phyloP scores from a whole-genome alignment of 2,888 invertebrate species.

The Napeogenes sylphis region DNA sequence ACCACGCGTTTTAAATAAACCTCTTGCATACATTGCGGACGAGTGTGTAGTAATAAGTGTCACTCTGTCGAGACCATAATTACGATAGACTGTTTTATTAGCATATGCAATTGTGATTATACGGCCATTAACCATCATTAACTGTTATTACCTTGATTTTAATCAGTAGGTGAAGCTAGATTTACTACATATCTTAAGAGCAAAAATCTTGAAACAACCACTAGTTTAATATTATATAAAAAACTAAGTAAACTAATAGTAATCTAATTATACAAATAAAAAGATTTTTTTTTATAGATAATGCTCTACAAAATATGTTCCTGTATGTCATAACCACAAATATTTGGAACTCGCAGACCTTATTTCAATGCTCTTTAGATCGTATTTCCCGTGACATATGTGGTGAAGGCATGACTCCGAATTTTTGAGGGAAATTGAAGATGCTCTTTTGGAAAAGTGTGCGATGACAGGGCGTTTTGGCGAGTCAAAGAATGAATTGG shows the following conservation, averaged over 20 bases:
- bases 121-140: not conserved
- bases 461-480: constrained; percentile 64
- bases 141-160: constrained; percentile 2
- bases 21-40: constrained; percentile 6
- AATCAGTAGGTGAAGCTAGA: not conserved
- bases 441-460: constrained; percentile 59
- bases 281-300: too few species aligned
- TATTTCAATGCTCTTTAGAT: constrained; percentile 54
- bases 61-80: constrained; percentile 1
- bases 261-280: not conserved
- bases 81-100: constrained; percentile 4
- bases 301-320: constrained; percentile 27
- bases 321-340: constrained; percentile 46
- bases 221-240: not conserved
- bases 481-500: constrained; percentile 39
- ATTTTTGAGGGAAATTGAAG: constrained; percentile 67
- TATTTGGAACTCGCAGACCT: constrained; percentile 45
- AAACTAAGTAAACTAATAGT: constrained; percentile 17
- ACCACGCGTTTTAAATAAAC: constrained; percentile 3
- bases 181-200: not conserved
- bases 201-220: constrained; percentile 1
- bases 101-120: constrained; percentile 7
- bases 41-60: constrained; percentile 7
- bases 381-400: constrained; percentile 64
- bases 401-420: constrained; percentile 63